A percentile compares a stretch with the other conserved stretches of the same genome.
Conservation (phyloP, 2,113 vertebrate genomes). For the Sphyrna mokarran region DNA sequence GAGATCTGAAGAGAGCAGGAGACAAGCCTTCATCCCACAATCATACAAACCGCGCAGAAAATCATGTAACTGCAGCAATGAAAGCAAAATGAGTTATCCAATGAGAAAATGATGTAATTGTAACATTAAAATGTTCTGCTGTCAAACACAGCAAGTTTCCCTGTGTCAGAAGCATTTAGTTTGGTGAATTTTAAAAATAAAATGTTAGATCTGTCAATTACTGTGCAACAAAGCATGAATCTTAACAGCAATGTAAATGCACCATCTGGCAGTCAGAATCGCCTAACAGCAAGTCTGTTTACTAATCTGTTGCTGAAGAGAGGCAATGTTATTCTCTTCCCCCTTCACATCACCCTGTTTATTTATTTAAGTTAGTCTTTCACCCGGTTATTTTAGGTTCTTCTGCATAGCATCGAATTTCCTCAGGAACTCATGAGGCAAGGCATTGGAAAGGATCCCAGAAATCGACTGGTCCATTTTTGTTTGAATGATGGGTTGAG, state of each 20-base stretch:
- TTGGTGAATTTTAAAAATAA: neutral
- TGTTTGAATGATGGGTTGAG: neutral
- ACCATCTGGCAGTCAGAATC: constrained; percentile 36
- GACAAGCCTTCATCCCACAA: neutral
- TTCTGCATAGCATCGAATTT: neutral
- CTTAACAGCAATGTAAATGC: constrained; percentile 39
- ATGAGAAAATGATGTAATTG: neutral
- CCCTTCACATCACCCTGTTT: neutral
- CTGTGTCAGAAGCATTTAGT: neutral
- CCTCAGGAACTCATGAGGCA: neutral
- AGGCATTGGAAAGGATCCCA: neutral
- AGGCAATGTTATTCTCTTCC: neutral
- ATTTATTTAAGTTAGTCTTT: neutral
- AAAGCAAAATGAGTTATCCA: neutral
- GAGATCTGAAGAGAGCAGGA: neutral
- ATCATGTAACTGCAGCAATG: neutral
- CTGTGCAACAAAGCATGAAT: constrained; percentile 39
- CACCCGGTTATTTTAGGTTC: neutral
- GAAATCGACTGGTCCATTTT: neutral
- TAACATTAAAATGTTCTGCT: constrained; percentile 24
- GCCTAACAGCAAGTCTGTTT: neutral
- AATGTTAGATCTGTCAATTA: constrained; percentile 39
- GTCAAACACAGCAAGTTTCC: neutral
- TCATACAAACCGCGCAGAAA: neutral
- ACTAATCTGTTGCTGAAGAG: neutral